Percentiles rank a stretch among this genome's conserved stretches.
phyloP scores from a whole-genome alignment of 1,140 invertebrate species.

The Zaprionus africanus region DNA sequence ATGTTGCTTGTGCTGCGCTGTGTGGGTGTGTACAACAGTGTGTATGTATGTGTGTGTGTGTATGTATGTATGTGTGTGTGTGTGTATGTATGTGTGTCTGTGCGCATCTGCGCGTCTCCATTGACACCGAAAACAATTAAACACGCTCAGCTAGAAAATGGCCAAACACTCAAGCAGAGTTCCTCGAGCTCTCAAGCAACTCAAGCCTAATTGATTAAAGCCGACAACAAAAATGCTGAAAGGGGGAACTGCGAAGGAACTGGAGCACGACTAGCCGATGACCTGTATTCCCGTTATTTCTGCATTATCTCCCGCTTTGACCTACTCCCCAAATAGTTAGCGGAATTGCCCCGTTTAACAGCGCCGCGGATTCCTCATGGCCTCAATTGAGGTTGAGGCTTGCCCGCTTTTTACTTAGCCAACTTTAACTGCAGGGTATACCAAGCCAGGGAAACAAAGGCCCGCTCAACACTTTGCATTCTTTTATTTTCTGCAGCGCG shows the following conservation, averaged over 20 bases:
- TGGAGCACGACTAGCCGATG: neutral
- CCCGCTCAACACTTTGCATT: conserved; percentile 41
- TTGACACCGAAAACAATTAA: conserved; percentile 12
- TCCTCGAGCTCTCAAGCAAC: neutral
- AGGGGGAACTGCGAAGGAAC: neutral
- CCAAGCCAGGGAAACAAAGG: neutral
- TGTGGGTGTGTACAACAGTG: neutral
- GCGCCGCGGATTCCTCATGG: neutral
- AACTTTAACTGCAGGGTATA: conserved; percentile 1
- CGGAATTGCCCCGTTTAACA: neutral
- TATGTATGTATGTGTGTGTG: neutral
- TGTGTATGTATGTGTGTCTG: neutral
- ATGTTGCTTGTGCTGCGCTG: neutral
- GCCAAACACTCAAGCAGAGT: neutral
- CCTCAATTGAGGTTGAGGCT: neutral
- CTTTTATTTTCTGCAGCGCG: conserved; percentile 31
- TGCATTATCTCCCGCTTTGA: neutral
- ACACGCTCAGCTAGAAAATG: conserved; percentile 11
- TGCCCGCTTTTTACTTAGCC: neutral
- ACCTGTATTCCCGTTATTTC: neutral
- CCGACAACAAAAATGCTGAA: neutral
- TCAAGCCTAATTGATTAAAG: neutral
- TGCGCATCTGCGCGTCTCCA: neutral
- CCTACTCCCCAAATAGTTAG: neutral
- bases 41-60: neutral